phyloP scores from a whole-genome alignment of 23 tunicate species.

The Ciona savignyi region DNA sequence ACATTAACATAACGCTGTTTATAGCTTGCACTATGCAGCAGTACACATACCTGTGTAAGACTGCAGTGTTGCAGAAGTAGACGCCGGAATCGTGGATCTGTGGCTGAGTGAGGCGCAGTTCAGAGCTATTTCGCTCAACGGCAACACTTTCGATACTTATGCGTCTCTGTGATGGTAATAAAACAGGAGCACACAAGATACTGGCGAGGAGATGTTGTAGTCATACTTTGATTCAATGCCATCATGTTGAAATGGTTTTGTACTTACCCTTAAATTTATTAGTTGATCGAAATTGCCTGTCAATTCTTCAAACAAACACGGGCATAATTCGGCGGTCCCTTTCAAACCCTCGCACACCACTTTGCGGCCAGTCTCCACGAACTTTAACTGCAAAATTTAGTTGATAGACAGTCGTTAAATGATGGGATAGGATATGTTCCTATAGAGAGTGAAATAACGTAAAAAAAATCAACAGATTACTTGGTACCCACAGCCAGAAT shows the following conservation, averaged over 20 bases:
- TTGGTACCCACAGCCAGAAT: too few species aligned
- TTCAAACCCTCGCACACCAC: constrained; percentile 31
- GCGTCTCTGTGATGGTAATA: not conserved
- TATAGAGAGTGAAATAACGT: too few species aligned
- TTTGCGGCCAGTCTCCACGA: constrained; percentile 16
- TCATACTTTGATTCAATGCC: too few species aligned
- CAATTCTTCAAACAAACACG: constrained; percentile 9
- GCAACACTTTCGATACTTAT: not conserved
- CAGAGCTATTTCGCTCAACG: not conserved
- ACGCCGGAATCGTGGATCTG: not conserved
- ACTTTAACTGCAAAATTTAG: not conserved
- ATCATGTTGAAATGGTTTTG: too few species aligned
- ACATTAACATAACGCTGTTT: not conserved
- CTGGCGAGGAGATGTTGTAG: too few species aligned
- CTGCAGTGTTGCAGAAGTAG: not conserved
- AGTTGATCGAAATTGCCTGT: not conserved
- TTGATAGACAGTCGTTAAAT: too few species aligned
- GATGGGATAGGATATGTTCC: too few species aligned
- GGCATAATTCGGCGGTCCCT: constrained; percentile 8
- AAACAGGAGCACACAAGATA: too few species aligned
- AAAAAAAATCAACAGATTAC: too few species aligned
- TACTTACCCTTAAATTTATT: constrained; percentile 1
- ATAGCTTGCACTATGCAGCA: not conserved
- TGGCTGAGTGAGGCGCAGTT: not conserved
- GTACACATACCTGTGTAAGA: not conserved